Base-by-base conservation (phyloP, 2,888 invertebrate species). In the Diadegma fenestrale region DNA sequence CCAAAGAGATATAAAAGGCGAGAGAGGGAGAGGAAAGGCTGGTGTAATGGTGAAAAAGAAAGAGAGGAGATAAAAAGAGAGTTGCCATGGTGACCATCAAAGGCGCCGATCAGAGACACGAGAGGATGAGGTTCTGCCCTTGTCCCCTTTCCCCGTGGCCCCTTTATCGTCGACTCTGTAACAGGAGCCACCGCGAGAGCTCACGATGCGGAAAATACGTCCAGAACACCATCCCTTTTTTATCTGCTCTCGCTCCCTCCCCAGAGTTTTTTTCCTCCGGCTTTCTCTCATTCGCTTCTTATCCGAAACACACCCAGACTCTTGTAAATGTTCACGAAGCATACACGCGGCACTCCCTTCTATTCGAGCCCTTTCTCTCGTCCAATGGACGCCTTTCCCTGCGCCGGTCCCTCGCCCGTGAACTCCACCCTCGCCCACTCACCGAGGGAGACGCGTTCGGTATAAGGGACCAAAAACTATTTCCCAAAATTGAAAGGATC, bases 61-160 rank as follows among this genome's bases (percentile, higher is more conserved):
- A 68, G 66, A 66, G 48, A 30, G 41, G 10, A 41, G 17, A 77
- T 64, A 54, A 76, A 82, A 84, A 84, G 80, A 83, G 80, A 43
- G 89, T 89, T 88, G 87, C 92, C 90, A 92, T 92, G 91, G 91
- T 89, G 89, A 92, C 89, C 91, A 91, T 91, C 92, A 91, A 92
- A 92, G 91, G 91, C 91, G 89, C 89, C 90, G 91, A 91, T 91
- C 91, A 51, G 48, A 88, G 89, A 91, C 89, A 90, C 82, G 88
- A 87, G 88, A 88, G 90, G 89, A 85, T 88, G 87, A 88, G 88
- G 76, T 63, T 71, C 14, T 58, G 58, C 69, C 51, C 64, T 63
- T 22, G 51, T 30, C 26, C 17, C 45, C 17, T 19, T 30, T 10
- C 41, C 68, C 68, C 26, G 45, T 8, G 26, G 58, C 51, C 72